Base-by-base conservation (phyloP, 2,888 invertebrate species). In the Lasioglossum lativentre region DNA sequence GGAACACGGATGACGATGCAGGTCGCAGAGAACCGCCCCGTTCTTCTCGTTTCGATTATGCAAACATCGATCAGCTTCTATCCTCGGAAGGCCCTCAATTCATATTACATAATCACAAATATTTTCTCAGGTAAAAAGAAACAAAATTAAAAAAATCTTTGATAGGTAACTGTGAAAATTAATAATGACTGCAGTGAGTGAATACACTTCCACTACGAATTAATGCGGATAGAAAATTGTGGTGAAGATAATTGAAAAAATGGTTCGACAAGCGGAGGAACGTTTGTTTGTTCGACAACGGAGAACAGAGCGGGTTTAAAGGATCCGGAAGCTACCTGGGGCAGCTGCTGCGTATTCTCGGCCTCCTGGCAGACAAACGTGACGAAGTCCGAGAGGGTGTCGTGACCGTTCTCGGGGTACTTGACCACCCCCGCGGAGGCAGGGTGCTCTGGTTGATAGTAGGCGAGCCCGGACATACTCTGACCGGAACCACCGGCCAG, bases 281-380 rank as follows among this genome's bases (percentile, higher is more conserved):
- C 14, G 40, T 27, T 52, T 16, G 30, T 19, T 27, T 45, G 2
- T 6, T 6, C 77, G 59, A 78, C 34, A 68, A 75, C 27, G 73
- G 56, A 80, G 78, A 80, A 75, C 23, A 75, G 56, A 85, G 78
- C 79, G 87, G 82, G 16, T 84, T 80, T 71, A 82, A 82, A 71
- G 83, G 84, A 89, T 90, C 83, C 86, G 87, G 91, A 92, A 93
- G 93, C 94, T 95, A 97, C 97, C 97, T 97, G 97, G 94, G 97
- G 96, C 93, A 97, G 96, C 95, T 97, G 97, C 92, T 97, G 96
- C 84, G 97, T 97, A 86, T 97, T 97, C 91, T 98, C 97, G 47
- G 98, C 98, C 95, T 99, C 99, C 95, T 99, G 99, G 94, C 99
- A 99, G 78, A 99, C 99, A 94, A 99, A 98, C 71, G 99, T 99